Conservation (phyloP, 2,888 invertebrate genomes). For the Euspilapteryx auroguttella region DNA sequence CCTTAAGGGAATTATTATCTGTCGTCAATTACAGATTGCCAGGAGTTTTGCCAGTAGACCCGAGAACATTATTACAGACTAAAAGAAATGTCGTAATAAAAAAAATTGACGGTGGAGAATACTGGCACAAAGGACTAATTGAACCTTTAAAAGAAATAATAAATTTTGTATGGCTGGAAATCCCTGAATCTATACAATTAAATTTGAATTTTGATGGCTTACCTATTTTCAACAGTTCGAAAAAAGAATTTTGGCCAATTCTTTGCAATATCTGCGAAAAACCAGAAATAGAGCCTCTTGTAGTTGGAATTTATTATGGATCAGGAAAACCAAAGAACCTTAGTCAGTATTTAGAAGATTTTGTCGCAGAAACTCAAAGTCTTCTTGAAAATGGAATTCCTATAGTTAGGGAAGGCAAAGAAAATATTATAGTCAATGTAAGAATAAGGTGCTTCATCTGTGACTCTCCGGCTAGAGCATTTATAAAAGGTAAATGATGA, state of each 20-base stretch:
- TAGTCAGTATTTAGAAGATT: conserved; percentile 2
- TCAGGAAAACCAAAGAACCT: conserved; percentile 4
- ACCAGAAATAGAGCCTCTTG: conserved; percentile 1
- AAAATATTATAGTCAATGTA: too few species aligned
- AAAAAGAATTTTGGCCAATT: conserved; percentile 6
- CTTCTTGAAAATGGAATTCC: background rate
- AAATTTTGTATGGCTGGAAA: background rate
- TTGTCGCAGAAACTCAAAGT: conserved; percentile 1
- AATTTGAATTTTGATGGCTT: conserved; percentile 5
- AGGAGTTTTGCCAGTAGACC: conserved; percentile 1
- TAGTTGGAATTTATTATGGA: conserved; percentile 5
- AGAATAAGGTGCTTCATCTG: conserved; percentile 5
- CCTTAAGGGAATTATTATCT: conserved; percentile 4
- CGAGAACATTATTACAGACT: conserved; percentile 2
- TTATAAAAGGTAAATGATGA: conserved; percentile 5
- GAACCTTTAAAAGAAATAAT: too few species aligned
- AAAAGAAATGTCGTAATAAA: background rate
- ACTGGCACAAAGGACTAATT: conserved; percentile 7
- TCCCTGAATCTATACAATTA: conserved; percentile 1
- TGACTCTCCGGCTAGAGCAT: conserved; percentile 6
- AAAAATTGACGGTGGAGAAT: conserved; percentile 3
- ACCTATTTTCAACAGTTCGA: conserved; percentile 5
- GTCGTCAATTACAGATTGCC: conserved; percentile 1
- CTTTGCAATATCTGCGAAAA: conserved; percentile 4
- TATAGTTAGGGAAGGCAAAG: background rate